Percentiles rank a stretch among this genome's conserved stretches.
phyloP scores from a whole-genome alignment of 2,888 invertebrate species.

The Heliconius charithonia region DNA sequence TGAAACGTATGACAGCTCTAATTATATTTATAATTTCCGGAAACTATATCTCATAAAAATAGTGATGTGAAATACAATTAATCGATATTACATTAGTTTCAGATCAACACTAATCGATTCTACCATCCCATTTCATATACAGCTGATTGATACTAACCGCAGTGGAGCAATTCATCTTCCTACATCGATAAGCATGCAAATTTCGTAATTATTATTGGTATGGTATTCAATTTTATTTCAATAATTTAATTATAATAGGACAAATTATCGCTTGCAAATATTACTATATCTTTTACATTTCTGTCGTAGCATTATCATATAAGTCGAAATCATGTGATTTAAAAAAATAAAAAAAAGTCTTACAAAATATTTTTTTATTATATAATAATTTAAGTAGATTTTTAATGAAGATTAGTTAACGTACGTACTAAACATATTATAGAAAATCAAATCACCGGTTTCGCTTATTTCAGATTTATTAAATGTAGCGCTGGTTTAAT shows the following conservation, averaged over 20 bases:
- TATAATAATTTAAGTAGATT: too few relatives aligned
- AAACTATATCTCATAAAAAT: constrained; percentile 5
- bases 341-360: not conserved
- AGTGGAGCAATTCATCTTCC: constrained; percentile 47
- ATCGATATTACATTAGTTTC: constrained; percentile 21
- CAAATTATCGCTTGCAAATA: not conserved
- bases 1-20: not conserved
- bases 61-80: constrained; percentile 19
- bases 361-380: not conserved
- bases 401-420: too few relatives aligned
- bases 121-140: constrained; percentile 33
- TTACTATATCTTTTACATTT: not conserved
- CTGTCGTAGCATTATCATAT: not conserved
- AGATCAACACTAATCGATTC: constrained; percentile 37
- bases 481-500: not conserved
- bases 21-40: constrained; percentile 3
- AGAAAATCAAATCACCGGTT: too few relatives aligned
- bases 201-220: constrained; percentile 46
- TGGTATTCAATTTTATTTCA: constrained; percentile 38
- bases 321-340: not conserved
- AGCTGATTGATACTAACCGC: constrained; percentile 43
- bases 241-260: constrained; percentile 1
- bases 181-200: constrained; percentile 47
- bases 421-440: too few relatives aligned
- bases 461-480: not conserved